These are phyloP conservation scores for Phyllopteryx taeniolatus DNA, from an alignment of 2,113 vertebrate genomes.

Conservation along the genomic window DNA sequence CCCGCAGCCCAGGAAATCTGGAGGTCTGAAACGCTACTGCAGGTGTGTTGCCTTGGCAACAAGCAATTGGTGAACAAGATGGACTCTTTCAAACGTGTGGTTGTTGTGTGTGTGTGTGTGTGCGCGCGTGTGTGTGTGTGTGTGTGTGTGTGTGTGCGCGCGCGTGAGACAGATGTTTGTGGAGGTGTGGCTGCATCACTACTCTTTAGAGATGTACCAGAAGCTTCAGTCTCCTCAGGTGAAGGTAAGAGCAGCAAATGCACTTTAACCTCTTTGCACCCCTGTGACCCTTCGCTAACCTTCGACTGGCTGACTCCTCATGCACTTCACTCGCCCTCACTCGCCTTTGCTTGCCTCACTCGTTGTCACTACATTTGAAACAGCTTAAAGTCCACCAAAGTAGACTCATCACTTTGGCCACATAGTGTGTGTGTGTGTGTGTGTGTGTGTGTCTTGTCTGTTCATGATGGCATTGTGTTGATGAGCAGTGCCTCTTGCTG, in stretches of 20 bases:
- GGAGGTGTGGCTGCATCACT: conserved; percentile 98
- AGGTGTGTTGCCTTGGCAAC: conserved; percentile 54
- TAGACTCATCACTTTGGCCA: neutral
- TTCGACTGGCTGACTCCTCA: conserved; percentile 34
- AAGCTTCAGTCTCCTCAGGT: conserved; percentile 97
- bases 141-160: neutral
- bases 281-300: too few relatives aligned
- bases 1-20: conserved; percentile 96
- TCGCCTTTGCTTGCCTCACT: neutral
- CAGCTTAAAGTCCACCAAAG: neutral
- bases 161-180: conserved; percentile 83
- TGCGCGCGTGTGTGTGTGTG: neutral
- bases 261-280: too few relatives aligned
- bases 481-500: too few relatives aligned
- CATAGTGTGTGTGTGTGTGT: neutral
- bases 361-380: too few relatives aligned
- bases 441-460: too few relatives aligned
- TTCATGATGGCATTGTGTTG: neutral
- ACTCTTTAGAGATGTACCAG: conserved; percentile 95
- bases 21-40: conserved; percentile 89
- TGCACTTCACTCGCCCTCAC: neutral
- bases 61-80: neutral
- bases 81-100: neutral
- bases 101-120: too few relatives aligned
- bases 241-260: conserved; percentile 80